Conservation (phyloP, 2,888 invertebrate species). For the Isotomurus palustris region DNA sequence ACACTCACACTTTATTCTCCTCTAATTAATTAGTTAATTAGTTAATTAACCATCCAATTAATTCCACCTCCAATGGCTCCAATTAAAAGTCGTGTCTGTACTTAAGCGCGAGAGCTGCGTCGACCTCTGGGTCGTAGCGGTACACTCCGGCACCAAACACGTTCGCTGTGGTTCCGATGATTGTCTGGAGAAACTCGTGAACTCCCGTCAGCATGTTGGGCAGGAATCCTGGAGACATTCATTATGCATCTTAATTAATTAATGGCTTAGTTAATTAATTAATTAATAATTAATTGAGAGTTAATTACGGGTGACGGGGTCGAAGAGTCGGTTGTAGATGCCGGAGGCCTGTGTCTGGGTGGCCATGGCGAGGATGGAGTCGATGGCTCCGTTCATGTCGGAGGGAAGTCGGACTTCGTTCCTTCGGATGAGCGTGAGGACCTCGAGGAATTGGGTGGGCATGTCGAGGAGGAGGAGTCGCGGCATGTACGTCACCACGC, state of each 20-base stretch:
- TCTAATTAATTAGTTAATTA: too few relatives aligned
- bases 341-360: slow-evolving; percentile 37
- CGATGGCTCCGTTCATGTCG: slow-evolving; percentile 39
- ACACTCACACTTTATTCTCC: too few relatives aligned
- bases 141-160: slow-evolving; percentile 26
- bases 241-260: not conserved
- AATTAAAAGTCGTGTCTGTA: too few relatives aligned
- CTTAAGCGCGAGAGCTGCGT: not conserved
- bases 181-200: slow-evolving; percentile 37
- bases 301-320: slow-evolving; percentile 29
- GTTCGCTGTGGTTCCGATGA: slow-evolving; percentile 31
- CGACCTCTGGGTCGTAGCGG: not conserved
- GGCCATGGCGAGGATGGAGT: slow-evolving; percentile 33
- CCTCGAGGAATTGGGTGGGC: slow-evolving; percentile 40
- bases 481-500: slow-evolving; percentile 40
- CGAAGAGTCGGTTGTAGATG: slow-evolving; percentile 31
- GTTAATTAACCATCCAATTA: too few relatives aligned
- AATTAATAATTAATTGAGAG: not conserved
- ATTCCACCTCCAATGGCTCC: too few relatives aligned
- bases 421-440: slow-evolving; percentile 30
- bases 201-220: slow-evolving; percentile 37
- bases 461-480: slow-evolving; percentile 35
- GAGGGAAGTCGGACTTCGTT: slow-evolving; percentile 30
- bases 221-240: slow-evolving; percentile 22
- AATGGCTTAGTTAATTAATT: not conserved